Evolutionary conservation across 2,888 invertebrate genomes (phyloP).

Genomic region (Choristoneura rosaceana): DNA sequence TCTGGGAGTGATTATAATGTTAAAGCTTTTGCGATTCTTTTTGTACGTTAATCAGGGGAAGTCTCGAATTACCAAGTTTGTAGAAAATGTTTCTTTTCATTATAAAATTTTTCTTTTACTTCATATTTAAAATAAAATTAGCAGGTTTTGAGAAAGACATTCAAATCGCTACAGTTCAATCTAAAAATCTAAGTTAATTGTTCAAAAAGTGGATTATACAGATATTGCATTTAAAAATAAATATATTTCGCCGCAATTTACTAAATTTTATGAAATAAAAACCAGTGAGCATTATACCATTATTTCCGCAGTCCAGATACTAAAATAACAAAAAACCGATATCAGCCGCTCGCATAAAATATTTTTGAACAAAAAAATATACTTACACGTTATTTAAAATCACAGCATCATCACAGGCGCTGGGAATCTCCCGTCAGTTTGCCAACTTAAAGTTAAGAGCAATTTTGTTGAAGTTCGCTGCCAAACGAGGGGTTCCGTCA

Average conservation of each 20-base stretch:
- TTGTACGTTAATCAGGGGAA: constrained; percentile 20
- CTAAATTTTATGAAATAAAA: no score
- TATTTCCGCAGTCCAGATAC: no score
- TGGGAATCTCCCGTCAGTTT: background rate
- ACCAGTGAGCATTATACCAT: no score
- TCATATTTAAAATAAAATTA: background rate
- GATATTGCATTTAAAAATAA: no score
- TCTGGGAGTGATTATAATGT: constrained; percentile 31
- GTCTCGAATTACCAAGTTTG: background rate
- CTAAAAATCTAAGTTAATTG: no score
- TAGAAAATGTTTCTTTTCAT: background rate
- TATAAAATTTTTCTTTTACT: background rate
- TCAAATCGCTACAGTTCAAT: no score
- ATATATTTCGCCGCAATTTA: no score
- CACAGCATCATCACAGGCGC: constrained; percentile 3
- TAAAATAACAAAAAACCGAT: no score
- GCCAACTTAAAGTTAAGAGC: constrained; percentile 16
- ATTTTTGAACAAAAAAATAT: no score
- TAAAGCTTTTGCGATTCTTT: constrained; percentile 9
- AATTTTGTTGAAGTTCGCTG: constrained; percentile 32
- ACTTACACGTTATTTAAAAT: background rate
- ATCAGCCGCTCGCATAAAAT: no score
- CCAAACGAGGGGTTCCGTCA: constrained; percentile 37
- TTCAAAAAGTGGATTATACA: no score
- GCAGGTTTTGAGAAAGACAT: background rate